Evolutionary conservation across 2,113 vertebrate species (phyloP).

Genomic region (Solenodon paradoxus): DNA sequence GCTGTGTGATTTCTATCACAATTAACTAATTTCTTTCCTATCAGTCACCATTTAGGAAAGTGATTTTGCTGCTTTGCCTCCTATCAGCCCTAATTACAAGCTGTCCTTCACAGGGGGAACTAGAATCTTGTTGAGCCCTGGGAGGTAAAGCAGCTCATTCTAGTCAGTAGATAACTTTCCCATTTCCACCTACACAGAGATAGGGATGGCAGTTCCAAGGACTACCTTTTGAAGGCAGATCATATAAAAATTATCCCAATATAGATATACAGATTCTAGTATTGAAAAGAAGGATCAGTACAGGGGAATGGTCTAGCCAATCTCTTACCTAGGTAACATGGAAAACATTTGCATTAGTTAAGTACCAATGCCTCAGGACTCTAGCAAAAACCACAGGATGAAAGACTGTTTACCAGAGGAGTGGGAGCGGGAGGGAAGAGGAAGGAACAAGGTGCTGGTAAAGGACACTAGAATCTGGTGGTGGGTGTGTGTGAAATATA

Average conservation of each 20-base stretch:
- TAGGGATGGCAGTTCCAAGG: accelerated
- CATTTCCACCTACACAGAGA: neutral
- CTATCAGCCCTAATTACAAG: neutral
- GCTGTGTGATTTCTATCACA: neutral
- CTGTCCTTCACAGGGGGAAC: neutral
- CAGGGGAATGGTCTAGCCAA: neutral
- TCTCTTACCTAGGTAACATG: neutral
- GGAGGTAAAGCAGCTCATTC: neutral
- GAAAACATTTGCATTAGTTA: neutral
- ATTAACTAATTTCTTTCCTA: neutral
- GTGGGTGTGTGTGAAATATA: too few relatives aligned
- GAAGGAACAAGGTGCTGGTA: too few relatives aligned
- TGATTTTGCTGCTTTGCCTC: neutral
- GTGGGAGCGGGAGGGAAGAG: too few relatives aligned
- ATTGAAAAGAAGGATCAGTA: neutral
- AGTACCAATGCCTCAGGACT: neutral
- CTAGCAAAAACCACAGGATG: too few relatives aligned
- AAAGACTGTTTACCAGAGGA: too few relatives aligned
- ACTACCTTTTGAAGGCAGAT: neutral
- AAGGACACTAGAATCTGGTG: too few relatives aligned
- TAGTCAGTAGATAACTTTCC: neutral
- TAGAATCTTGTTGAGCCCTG: neutral
- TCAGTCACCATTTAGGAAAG: neutral
- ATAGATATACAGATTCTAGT: neutral
- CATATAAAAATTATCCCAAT: neutral